These are phyloP conservation scores for Anomalospiza imberbis DNA, from an alignment of 2,797 vertebrate species.

Conservation along the genomic window DNA sequence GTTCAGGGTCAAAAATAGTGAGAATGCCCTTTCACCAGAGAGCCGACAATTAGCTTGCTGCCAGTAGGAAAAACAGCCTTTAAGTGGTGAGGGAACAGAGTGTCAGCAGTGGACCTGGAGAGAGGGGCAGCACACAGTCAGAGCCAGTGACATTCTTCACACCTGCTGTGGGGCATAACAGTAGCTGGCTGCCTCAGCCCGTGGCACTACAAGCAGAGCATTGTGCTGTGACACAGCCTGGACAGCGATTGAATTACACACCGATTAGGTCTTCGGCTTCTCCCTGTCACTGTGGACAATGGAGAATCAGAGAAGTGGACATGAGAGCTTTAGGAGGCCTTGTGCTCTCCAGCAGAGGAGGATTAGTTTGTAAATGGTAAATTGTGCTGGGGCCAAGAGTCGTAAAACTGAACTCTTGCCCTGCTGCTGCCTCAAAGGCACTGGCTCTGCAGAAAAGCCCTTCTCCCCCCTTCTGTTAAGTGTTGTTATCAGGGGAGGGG, in stretches of 20 bases:
- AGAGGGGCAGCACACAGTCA: conserved; percentile 54
- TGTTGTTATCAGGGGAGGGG: neutral
- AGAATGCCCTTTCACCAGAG: neutral
- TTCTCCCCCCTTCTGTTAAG: neutral
- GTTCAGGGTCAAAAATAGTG: neutral
- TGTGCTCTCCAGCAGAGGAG: conserved; percentile 59
- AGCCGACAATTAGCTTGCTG: neutral
- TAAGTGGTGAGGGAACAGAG: conserved; percentile 47
- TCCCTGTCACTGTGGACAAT: conserved; percentile 64
- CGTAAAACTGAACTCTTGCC: conserved; percentile 58
- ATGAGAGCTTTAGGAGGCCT: conserved; percentile 62
- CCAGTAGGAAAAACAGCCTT: conserved; percentile 14
- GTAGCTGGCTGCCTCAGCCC: conserved; percentile 71
- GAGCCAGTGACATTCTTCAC: conserved; percentile 73
- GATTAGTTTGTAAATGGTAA: conserved; percentile 70
- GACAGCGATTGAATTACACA: conserved; percentile 78
- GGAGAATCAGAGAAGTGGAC: conserved; percentile 68
- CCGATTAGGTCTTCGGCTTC: conserved; percentile 65
- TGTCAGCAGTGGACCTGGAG: conserved; percentile 22
- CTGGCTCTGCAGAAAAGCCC: neutral
- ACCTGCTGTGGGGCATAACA: conserved; percentile 83
- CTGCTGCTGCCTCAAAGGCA: conserved; percentile 55
- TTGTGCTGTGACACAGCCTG: conserved; percentile 73
- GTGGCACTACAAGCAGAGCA: conserved; percentile 74
- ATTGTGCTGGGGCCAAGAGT: conserved; percentile 69